Conservation (phyloP, 2,113 vertebrate genomes). For the Arvicanthis niloticus region DNA sequence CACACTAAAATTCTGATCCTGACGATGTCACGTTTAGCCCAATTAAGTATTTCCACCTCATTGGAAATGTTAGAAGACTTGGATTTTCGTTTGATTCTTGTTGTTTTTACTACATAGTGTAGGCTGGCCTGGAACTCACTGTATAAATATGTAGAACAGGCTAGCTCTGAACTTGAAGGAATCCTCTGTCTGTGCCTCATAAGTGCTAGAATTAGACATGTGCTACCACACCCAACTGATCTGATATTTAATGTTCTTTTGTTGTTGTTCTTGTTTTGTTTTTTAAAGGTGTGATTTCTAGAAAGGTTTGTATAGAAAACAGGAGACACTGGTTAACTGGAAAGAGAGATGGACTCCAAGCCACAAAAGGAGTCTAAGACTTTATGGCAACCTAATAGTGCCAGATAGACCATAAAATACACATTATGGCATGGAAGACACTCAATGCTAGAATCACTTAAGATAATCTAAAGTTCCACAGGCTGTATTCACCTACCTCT, state of each 20-base stretch:
- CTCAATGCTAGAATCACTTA: background rate
- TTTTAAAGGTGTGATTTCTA: constrained; percentile 28
- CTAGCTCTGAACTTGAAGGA: background rate
- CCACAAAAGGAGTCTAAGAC: constrained; percentile 13
- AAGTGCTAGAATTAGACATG: background rate
- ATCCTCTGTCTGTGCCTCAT: background rate
- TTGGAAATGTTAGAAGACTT: background rate
- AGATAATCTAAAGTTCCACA: background rate
- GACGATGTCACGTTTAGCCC: background rate
- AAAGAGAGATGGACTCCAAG: background rate
- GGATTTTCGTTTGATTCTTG: background rate
- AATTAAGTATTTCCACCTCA: background rate
- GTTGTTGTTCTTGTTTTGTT: too few relatives aligned
- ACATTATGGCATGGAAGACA: background rate
- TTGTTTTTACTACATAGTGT: background rate
- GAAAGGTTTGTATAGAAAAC: background rate
- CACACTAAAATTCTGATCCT: constrained; percentile 10
- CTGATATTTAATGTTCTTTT: background rate
- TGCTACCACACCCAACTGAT: background rate
- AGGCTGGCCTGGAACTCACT: background rate
- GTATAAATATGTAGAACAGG: background rate
- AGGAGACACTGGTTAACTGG: background rate
- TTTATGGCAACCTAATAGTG: background rate
- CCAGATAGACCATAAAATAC: background rate
- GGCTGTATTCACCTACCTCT: constrained; percentile 88